These are phyloP conservation scores for Alces alces DNA, from an alignment of 2,113 vertebrate genomes.

Conservation along the genomic window DNA sequence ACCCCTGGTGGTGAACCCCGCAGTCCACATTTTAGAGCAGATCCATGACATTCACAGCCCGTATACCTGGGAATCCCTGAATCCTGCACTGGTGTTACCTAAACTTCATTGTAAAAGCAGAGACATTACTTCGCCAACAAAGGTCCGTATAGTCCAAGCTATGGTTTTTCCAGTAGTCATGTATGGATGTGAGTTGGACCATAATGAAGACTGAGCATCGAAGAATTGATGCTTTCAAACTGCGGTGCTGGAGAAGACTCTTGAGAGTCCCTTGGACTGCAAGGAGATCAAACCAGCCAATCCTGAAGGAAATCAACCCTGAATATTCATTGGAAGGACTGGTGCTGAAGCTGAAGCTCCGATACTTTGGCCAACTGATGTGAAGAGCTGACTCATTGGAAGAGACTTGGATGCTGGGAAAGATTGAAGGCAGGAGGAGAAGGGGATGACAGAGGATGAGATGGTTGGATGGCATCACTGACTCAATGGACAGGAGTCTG, in stretches of 20 bases:
- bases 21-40: neutral
- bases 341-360: neutral
- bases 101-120: neutral
- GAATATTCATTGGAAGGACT: neutral
- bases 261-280: neutral
- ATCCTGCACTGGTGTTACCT: neutral
- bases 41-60: too few relatives aligned
- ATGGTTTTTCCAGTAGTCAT: neutral
- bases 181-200: neutral
- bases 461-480: neutral
- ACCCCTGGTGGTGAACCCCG: neutral
- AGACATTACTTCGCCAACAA: neutral
- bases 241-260: too few relatives aligned
- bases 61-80: rapidly evolving
- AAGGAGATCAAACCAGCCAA: neutral
- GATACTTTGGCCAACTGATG: neutral
- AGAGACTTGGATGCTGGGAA: neutral
- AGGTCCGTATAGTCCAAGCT: neutral
- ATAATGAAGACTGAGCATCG: neutral
- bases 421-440: neutral
- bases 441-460: neutral
- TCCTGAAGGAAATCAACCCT: neutral
- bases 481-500: neutral
- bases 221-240: too few relatives aligned
- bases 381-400: neutral